phyloP scores from a whole-genome alignment of 2,888 invertebrate species.

The Ennomos fuscantarius region DNA sequence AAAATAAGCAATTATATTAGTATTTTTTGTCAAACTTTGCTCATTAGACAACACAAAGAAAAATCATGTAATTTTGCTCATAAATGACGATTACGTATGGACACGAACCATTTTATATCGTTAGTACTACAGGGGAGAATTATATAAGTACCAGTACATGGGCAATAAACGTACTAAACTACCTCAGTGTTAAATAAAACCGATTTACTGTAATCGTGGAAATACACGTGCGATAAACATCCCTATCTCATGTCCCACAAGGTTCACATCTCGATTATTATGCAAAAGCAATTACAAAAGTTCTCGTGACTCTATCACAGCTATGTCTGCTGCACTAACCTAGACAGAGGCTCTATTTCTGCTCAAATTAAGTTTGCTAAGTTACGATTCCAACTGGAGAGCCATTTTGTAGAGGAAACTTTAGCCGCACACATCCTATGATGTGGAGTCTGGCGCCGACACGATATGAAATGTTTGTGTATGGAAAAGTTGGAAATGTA shows the following conservation, averaged over 20 bases:
- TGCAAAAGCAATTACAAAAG: constrained; percentile 28
- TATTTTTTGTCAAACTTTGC: no score
- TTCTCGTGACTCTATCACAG: constrained; percentile 18
- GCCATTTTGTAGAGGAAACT: constrained; percentile 25
- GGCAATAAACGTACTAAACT: no score
- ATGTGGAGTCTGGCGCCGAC: constrained; percentile 4
- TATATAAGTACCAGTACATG: no score
- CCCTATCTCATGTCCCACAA: not conserved
- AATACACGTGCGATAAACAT: no score
- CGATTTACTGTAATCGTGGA: no score
- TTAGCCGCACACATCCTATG: constrained; percentile 17
- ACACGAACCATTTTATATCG: no score
- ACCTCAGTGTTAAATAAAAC: no score
- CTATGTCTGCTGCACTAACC: constrained; percentile 14
- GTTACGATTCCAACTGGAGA: constrained; percentile 26
- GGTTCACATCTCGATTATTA: constrained; percentile 11
- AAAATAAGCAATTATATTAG: no score
- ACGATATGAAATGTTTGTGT: constrained; percentile 15
- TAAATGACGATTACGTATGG: no score
- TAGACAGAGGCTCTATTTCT: constrained; percentile 24
- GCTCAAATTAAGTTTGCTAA: constrained; percentile 29
- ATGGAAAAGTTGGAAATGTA: constrained; percentile 9
- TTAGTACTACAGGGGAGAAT: no score
- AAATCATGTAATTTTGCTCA: no score
- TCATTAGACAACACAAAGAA: no score